Conservation (phyloP, 2,888 invertebrate species). For the Pachydiplax longipennis region DNA sequence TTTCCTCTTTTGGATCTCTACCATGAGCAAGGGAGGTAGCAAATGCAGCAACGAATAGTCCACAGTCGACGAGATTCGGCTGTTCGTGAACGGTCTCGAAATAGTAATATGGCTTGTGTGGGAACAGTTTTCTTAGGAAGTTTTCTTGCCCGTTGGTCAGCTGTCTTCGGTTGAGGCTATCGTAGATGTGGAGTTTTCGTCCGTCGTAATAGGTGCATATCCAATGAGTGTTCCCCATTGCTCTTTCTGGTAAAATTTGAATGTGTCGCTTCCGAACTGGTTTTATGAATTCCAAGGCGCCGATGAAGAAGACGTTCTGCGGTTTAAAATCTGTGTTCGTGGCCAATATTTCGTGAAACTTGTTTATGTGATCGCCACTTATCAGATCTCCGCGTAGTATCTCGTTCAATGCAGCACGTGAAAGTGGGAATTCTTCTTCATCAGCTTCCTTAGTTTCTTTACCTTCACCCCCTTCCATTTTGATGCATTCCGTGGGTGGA, state of each 20-base stretch:
- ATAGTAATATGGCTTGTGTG: neutral
- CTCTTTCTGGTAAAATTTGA: neutral
- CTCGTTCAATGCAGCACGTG: neutral
- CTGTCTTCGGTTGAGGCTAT: constrained; percentile 47
- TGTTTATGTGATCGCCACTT: constrained; percentile 32
- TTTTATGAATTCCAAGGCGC: constrained; percentile 27
- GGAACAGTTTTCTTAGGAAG: constrained; percentile 47
- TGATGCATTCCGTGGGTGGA: too few species aligned
- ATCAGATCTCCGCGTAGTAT: neutral
- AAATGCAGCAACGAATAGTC: constrained; percentile 50
- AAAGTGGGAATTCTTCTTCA: neutral
- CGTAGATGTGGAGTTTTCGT: constrained; percentile 46
- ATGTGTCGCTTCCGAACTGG: neutral
- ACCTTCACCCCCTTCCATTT: neutral
- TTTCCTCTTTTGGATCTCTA: constrained; percentile 46
- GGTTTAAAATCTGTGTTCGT: constrained; percentile 3
- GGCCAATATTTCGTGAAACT: constrained; percentile 16
- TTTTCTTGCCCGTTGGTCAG: constrained; percentile 42
- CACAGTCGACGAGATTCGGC: constrained; percentile 48
- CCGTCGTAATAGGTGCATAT: constrained; percentile 49
- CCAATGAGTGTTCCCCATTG: constrained; percentile 48
- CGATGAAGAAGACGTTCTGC: constrained; percentile 16
- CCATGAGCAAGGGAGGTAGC: constrained; percentile 49
- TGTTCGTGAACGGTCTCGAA: constrained; percentile 46
- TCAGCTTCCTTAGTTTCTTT: neutral